phyloP scores from a whole-genome alignment of 2,888 invertebrate species.

The Leptopilina drosophilae region DNA sequence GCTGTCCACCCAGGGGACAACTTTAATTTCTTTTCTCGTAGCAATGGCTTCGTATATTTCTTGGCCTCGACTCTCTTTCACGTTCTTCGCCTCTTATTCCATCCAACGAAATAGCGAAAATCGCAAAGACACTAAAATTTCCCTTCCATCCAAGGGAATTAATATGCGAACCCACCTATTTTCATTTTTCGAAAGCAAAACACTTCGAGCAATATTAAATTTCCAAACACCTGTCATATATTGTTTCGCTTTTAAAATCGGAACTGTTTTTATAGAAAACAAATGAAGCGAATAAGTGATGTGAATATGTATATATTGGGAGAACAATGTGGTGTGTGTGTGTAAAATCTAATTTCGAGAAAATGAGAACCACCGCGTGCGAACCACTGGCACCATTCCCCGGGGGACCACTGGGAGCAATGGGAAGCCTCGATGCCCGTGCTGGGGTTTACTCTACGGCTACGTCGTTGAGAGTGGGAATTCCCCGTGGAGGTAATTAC shows the following conservation, averaged over 20 bases:
- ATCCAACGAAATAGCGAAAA: neutral
- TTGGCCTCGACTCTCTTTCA: constrained; percentile 9
- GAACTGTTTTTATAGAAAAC: constrained; percentile 18
- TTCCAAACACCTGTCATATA: too few relatives aligned
- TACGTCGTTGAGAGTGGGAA: constrained; percentile 62
- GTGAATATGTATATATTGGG: too few relatives aligned
- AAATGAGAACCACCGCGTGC: constrained; percentile 72
- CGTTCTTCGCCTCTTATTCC: constrained; percentile 1
- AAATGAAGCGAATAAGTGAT: neutral
- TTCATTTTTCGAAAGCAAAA: too few relatives aligned
- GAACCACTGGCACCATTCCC: constrained; percentile 63
- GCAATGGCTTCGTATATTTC: constrained; percentile 67
- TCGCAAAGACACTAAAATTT: constrained; percentile 33
- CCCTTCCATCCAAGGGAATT: constrained; percentile 57
- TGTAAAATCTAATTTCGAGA: constrained; percentile 65
- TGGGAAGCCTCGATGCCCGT: constrained; percentile 73
- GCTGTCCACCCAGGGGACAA: constrained; percentile 68
- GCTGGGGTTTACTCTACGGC: constrained; percentile 68
- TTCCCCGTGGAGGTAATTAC: constrained; percentile 75
- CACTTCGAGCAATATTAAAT: too few relatives aligned
- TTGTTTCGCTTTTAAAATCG: neutral
- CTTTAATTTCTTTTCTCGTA: constrained; percentile 72
- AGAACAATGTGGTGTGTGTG: neutral
- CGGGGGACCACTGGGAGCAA: constrained; percentile 73
- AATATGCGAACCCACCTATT: constrained; percentile 52